A percentile compares a stretch with the other conserved stretches of the same genome.
These are phyloP conservation scores for Nomia melanderi DNA, from an alignment of 1,140 invertebrate genomes.

Conservation along the genomic window DNA sequence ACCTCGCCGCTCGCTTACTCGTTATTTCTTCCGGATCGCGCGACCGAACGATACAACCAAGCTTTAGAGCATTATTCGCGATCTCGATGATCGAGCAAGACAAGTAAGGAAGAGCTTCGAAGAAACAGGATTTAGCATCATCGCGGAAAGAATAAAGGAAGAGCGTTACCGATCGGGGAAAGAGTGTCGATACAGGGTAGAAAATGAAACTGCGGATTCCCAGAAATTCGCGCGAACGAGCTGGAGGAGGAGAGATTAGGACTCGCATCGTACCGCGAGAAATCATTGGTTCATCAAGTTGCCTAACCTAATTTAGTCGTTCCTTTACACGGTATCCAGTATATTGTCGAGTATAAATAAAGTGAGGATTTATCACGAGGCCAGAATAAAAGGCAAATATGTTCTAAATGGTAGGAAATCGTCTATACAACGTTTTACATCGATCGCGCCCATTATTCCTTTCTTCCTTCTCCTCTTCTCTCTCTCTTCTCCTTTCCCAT, in stretches of 20 bases:
- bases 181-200: too few relatives aligned
- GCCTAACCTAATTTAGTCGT: constrained; percentile 55
- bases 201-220: not conserved
- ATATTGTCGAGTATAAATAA: constrained; percentile 65
- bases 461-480: too few relatives aligned
- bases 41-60: too few relatives aligned
- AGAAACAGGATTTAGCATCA: not conserved
- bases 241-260: not conserved
- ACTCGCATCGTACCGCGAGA: constrained; percentile 18
- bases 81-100: not conserved
- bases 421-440: constrained; percentile 31
- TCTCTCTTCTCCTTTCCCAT: not conserved
- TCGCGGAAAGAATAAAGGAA: not conserved
- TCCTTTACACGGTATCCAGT: constrained; percentile 50
- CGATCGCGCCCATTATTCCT: not conserved
- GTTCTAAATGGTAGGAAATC: constrained; percentile 57
- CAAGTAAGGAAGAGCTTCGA: not conserved
- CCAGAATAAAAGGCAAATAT: constrained; percentile 64
- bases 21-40: not conserved
- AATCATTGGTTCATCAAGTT: constrained; percentile 48
- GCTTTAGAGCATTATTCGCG: too few relatives aligned
- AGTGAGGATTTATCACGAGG: constrained; percentile 60
- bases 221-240: not conserved
- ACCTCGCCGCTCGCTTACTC: constrained; percentile 15
- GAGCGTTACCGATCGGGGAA: not conserved